These are phyloP conservation scores for Benthosema pterotum DNA, from an alignment of 2,797 vertebrate species.

Conservation along the genomic window DNA sequence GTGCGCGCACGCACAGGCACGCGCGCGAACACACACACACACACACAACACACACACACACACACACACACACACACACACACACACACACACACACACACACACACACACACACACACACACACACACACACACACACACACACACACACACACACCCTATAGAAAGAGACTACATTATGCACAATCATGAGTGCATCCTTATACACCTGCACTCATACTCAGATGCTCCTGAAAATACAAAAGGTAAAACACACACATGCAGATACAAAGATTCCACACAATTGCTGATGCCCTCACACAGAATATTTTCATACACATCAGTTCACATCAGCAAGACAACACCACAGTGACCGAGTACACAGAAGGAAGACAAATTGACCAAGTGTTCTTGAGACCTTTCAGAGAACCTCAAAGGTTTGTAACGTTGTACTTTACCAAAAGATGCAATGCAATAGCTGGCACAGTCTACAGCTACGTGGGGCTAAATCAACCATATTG, in stretches of 20 bases:
- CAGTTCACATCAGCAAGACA: not conserved
- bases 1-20: no score
- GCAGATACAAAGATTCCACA: not conserved
- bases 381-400: no score
- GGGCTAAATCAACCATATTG: no score
- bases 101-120: constrained; percentile 1
- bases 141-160: constrained; percentile 3
- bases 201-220: not conserved
- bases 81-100: constrained; percentile 6
- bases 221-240: not conserved
- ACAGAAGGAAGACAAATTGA: no score
- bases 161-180: constrained; percentile 4
- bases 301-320: not conserved
- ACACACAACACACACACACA: constrained; percentile 4
- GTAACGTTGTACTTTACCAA: no score
- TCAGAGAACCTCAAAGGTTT: no score
- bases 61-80: constrained; percentile 4
- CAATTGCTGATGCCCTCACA: not conserved
- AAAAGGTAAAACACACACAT: not conserved
- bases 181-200: no score
- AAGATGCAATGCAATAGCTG: no score
- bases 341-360: no score
- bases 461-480: no score
- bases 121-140: constrained; percentile 6
- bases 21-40: constrained; percentile 4